A percentile compares a stretch with the other conserved stretches of the same genome.
phyloP scores from a whole-genome alignment of 2,113 vertebrate genomes.

The Poecilia latipinna region DNA sequence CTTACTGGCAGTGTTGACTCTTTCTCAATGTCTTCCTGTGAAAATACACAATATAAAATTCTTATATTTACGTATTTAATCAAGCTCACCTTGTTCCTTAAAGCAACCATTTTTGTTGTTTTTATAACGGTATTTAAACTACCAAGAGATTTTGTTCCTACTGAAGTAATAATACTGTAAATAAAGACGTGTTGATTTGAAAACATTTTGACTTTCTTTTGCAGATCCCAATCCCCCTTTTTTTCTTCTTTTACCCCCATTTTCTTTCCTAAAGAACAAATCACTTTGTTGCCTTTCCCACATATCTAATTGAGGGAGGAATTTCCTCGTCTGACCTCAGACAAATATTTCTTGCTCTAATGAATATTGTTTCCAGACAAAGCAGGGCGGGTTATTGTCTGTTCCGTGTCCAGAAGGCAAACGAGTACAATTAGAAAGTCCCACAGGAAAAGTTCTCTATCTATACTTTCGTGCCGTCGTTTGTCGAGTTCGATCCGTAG shows the following conservation, averaged over 20 bases:
- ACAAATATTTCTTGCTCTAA: conserved; percentile 48
- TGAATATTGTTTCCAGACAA: conserved; percentile 66
- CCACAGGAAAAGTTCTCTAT: conserved; percentile 49
- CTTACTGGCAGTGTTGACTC: too few relatives aligned
- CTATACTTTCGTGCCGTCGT: conserved; percentile 15
- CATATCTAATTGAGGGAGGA: conserved; percentile 57
- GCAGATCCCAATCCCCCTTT: background rate
- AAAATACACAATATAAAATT: background rate
- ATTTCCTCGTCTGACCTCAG: conserved; percentile 59
- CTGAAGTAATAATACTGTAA: background rate
- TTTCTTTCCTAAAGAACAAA: conserved; percentile 9
- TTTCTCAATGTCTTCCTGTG: background rate
- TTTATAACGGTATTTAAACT: background rate
- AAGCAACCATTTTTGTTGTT: background rate
- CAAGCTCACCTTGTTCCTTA: background rate
- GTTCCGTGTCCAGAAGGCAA: conserved; percentile 42
- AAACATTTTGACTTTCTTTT: background rate
- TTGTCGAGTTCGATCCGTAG: background rate
- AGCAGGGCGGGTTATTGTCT: conserved; percentile 56
- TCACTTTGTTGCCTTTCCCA: conserved; percentile 29
- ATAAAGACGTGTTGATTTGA: conserved; percentile 26
- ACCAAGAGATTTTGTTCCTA: background rate
- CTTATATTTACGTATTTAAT: background rate
- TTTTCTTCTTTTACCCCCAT: background rate
- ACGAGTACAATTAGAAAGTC: conserved; percentile 53